Evolutionary conservation across 2,888 invertebrate species (phyloP).

Genomic region (Trichogramma dendrolimi): DNA sequence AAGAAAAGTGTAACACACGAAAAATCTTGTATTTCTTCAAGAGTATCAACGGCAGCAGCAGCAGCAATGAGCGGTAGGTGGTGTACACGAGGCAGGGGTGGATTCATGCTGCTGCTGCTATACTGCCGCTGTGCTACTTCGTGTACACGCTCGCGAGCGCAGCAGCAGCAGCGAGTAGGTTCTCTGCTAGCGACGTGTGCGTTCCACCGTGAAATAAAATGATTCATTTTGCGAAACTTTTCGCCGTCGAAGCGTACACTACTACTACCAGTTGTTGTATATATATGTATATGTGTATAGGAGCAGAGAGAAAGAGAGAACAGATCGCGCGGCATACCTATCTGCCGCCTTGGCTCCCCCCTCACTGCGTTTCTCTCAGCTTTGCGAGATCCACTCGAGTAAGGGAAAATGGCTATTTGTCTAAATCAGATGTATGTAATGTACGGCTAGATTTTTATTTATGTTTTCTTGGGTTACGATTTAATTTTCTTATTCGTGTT

Average conservation of each 20-base stretch:
- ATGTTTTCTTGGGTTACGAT: neutral
- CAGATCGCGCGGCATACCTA: too few relatives aligned
- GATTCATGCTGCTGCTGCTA: conserved; percentile 1
- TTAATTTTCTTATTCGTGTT: conserved; percentile 19
- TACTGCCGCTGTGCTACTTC: neutral
- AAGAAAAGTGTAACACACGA: too few relatives aligned
- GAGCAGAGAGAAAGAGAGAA: too few relatives aligned
- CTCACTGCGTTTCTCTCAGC: too few relatives aligned
- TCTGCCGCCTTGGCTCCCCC: too few relatives aligned
- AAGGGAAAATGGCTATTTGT: too few relatives aligned
- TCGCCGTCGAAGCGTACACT: conserved; percentile 30
- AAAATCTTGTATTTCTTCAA: too few relatives aligned
- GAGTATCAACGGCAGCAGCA: too few relatives aligned
- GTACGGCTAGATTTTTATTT: too few relatives aligned
- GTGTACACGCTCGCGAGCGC: neutral
- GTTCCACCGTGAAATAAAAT: conserved; percentile 46
- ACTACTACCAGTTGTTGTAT: conserved; percentile 24
- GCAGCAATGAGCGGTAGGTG: neutral
- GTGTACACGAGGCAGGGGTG: neutral
- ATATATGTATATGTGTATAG: neutral
- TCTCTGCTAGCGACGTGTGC: conserved; percentile 44
- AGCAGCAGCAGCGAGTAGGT: neutral
- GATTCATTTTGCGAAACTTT: conserved; percentile 42
- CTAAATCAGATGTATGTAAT: too few relatives aligned
- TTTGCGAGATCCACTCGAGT: too few relatives aligned